phyloP scores from a whole-genome alignment of 2,888 invertebrate species.

The Bimastos eiseni region DNA sequence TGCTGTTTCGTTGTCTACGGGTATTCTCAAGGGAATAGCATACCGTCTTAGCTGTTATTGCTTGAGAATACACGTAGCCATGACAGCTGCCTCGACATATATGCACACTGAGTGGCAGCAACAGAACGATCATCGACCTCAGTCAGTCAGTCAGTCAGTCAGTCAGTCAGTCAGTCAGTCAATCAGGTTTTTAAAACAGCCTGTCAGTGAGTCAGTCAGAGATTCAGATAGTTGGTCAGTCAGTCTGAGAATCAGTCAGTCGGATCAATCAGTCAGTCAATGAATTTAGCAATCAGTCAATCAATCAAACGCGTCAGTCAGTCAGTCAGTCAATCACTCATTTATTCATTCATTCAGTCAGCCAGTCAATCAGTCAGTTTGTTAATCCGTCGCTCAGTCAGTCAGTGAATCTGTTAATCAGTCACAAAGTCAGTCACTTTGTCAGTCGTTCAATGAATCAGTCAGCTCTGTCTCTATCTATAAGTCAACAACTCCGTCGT shows the following conservation, averaged over 20 bases:
- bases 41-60: slow-evolving; percentile 13
- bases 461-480: neutral
- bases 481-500: neutral
- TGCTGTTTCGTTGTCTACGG: slow-evolving; percentile 13
- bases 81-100: neutral
- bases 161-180: neutral
- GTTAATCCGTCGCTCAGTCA: no score
- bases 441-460: neutral
- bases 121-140: neutral
- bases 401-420: no score
- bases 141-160: no score
- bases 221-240: neutral
- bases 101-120: neutral
- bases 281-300: no score
- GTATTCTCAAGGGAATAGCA: slow-evolving; percentile 13
- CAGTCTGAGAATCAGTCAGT: neutral
- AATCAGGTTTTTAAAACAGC: neutral
- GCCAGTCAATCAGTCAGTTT: no score
- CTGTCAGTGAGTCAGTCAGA: neutral
- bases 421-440: neutral
- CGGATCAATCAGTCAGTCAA: no score
- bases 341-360: no score
- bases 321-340: no score
- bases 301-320: no score
- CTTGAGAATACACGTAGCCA: slow-evolving; percentile 13